Evolutionary conservation across 2,888 invertebrate species (phyloP).

Genomic region (Agrotis segetum): DNA sequence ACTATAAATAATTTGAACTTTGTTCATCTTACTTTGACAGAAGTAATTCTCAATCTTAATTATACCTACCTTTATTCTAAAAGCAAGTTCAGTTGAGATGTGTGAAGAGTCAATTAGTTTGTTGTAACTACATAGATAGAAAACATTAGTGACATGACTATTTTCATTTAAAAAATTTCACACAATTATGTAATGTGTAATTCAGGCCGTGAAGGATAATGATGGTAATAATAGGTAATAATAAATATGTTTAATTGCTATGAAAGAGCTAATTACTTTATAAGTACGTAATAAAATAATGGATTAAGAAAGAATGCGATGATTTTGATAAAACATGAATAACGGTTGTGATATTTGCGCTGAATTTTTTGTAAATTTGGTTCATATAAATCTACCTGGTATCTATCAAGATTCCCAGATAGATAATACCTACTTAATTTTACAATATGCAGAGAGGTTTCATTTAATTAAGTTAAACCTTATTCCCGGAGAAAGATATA

Average conservation of each 20-base stretch:
- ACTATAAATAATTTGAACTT: conserved; percentile 51
- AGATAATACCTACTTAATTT: too few species aligned
- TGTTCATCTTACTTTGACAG: conserved; percentile 45
- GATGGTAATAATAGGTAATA: too few species aligned
- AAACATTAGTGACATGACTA: not conserved
- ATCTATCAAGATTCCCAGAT: too few species aligned
- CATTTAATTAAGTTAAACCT: too few species aligned
- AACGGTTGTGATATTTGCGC: not conserved
- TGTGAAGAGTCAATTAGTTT: conserved; percentile 25
- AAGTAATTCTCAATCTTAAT: conserved; percentile 53
- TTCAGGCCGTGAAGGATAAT: too few species aligned
- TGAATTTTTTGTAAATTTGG: conserved; percentile 2
- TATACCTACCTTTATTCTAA: conserved; percentile 37
- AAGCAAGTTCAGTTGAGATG: conserved; percentile 38
- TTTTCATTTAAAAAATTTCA: not conserved
- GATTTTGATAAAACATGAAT: conserved; percentile 18
- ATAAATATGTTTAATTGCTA: not conserved
- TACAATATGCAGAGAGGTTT: too few species aligned
- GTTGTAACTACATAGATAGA: conserved; percentile 4
- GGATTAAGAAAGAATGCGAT: conserved; percentile 11
- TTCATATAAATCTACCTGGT: too few species aligned
- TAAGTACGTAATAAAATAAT: not conserved
- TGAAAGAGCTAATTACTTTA: not conserved
- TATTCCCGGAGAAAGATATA: too few species aligned
- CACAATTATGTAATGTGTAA: too few species aligned